Conservation (phyloP, 2,888 invertebrate genomes). For the Drosophila atripex region DNA sequence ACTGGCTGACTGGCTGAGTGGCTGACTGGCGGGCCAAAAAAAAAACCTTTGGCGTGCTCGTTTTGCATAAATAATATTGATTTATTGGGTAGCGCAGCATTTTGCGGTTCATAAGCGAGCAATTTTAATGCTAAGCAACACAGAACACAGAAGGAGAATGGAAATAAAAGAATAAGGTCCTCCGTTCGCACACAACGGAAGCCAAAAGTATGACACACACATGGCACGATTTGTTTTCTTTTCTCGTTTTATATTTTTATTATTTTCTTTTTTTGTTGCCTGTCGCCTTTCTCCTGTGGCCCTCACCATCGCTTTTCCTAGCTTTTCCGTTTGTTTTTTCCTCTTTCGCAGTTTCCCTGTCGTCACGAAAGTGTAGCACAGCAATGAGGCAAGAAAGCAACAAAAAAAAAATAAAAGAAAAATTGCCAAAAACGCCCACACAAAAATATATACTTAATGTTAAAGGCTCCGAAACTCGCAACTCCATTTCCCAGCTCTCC, state of each 20-base stretch:
- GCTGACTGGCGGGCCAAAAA: conserved; percentile 32
- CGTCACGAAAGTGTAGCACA: conserved; percentile 59
- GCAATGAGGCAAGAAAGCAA: background rate
- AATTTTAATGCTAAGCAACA: conserved; percentile 69
- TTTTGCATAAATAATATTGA: conserved; percentile 80
- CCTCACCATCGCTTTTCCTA: background rate
- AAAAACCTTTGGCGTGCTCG: conserved; percentile 30
- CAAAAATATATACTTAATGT: conserved; percentile 45
- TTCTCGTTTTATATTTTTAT: no score
- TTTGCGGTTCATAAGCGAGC: conserved; percentile 72
- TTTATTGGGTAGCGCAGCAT: conserved; percentile 75
- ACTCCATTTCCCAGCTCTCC: conserved; percentile 23
- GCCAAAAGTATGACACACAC: conserved; percentile 67
- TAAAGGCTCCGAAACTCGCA: conserved; percentile 55
- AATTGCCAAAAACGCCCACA: conserved; percentile 46
- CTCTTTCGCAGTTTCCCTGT: conserved; percentile 42
- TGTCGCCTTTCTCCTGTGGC: conserved; percentile 27
- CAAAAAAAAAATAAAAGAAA: conserved; percentile 21
- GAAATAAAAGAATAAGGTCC: conserved; percentile 14
- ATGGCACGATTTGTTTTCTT: conserved; percentile 65
- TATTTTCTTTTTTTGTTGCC: conserved; percentile 32
- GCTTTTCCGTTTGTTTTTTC: conserved; percentile 25
- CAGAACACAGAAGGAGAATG: conserved; percentile 4
- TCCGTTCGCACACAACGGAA: conserved; percentile 20
- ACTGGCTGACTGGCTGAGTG: background rate